Evolutionary conservation across 2,113 vertebrate species (phyloP), one percentile per base, ranked within the genome.

Genomic region (Pomatostomus ruficeps): DNA sequence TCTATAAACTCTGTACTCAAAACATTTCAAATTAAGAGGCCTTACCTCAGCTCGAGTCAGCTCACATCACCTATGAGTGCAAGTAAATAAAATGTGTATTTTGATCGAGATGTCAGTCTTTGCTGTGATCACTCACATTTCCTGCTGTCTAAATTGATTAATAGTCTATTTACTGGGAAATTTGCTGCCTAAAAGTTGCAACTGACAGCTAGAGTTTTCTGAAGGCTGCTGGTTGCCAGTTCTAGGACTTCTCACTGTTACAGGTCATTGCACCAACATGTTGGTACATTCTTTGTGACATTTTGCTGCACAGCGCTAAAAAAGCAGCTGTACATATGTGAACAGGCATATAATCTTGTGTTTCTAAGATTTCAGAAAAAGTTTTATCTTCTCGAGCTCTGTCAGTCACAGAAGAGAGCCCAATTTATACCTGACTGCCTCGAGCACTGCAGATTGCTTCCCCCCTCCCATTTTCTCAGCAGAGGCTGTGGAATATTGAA

Each of bases 111-210:
- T 40, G 42, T 31, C 79, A 72, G 38, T 58, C 82, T 65, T 73
- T 59, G n/a, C 72, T 75, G 72, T 62, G 38, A 85, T 85, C 36
- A 6, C 52, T 66, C 88, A 46, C 21, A 46, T 54, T 77, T 96
- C 70, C 84, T n/a, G 57, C 86, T 79, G 70, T 40, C 87, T 82
- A 82, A 49, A 48, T 26, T 94, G 89, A 97, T 91, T 93, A 96
- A 89, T 49, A 45, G 59, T n/a, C 58, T 89, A 35, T 93, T 96
- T 96, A 80, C 80, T 52, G 52, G 81, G 48, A 83, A 94, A 95
- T 94, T 87, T 91, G 52, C 48, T 74, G 70, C 74, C 88, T 91
- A 59, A 87, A 94, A 95, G 66, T 89, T 92, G 78, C 62, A 71
- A 10, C 43, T 66, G 77, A 72, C 62, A 87, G 70, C 59, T 72